Conservation (phyloP, 2,113 vertebrate genomes). For the Vulpes ferrilata region DNA sequence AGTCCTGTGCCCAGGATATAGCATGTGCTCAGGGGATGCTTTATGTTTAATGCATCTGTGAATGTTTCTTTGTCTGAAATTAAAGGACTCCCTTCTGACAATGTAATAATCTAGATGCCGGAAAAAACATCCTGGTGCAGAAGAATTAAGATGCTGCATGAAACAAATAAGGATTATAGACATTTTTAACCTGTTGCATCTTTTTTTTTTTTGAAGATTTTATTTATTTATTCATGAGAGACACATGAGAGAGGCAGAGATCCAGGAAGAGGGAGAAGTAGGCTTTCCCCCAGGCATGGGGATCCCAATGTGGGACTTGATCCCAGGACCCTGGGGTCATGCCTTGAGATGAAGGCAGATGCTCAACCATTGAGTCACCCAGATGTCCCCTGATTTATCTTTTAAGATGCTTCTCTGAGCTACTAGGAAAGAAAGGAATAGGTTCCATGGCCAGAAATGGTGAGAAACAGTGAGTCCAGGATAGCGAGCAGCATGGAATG, state of each 20-base stretch:
- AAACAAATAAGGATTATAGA: accelerated
- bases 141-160: not conserved
- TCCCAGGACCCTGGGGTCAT: too few relatives aligned
- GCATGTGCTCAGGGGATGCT: not conserved
- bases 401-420: not conserved
- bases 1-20: accelerated
- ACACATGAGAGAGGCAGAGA: too few relatives aligned
- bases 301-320: too few relatives aligned
- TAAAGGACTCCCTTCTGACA: not conserved
- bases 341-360: too few relatives aligned
- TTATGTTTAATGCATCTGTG: accelerated
- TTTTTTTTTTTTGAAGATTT: not conserved
- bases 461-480: not conserved
- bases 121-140: not conserved
- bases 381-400: not conserved
- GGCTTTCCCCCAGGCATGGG: too few relatives aligned
- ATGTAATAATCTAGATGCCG: too few relatives aligned
- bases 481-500: accelerated
- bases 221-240: too few relatives aligned
- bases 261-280: too few relatives aligned
- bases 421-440: too few relatives aligned
- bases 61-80: not conserved
- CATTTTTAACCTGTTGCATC: not conserved
- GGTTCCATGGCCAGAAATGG: accelerated
- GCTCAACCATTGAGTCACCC: too few relatives aligned